Evolutionary conservation across 2,113 vertebrate genomes (phyloP).

Genomic region (Proterorhinus semilunaris): DNA sequence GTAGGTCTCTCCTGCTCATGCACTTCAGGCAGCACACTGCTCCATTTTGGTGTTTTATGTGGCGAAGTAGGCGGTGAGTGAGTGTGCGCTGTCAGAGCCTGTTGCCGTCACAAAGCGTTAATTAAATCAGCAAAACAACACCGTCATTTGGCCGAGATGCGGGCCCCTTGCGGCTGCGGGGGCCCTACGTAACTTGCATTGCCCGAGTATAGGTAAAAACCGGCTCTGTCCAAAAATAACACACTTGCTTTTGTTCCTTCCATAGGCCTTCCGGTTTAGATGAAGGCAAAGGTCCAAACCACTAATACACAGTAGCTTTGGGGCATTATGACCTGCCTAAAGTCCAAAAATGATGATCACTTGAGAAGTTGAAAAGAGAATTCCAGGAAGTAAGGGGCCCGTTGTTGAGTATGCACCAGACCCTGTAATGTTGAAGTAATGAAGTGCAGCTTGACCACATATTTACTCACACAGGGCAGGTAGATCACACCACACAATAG

Average conservation of each 20-base stretch:
- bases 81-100: too few relatives aligned
- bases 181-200: too few relatives aligned
- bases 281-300: neutral
- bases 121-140: too few relatives aligned
- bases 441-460: slow-evolving; percentile 1
- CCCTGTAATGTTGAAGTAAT: neutral
- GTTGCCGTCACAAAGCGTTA: too few relatives aligned
- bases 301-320: neutral
- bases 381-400: neutral
- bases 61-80: too few relatives aligned
- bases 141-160: too few relatives aligned
- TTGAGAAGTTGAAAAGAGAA: neutral
- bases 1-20: too few relatives aligned
- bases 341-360: neutral
- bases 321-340: neutral
- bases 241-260: neutral
- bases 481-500: neutral
- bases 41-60: too few relatives aligned
- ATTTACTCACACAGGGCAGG: neutral
- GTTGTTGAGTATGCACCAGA: neutral
- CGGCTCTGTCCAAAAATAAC: neutral
- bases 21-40: too few relatives aligned
- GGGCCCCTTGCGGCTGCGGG: too few relatives aligned
- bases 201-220: neutral
- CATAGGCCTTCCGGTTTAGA: neutral